Conservation (phyloP, 2,797 vertebrate species). For the Eulemur albifrons region DNA sequence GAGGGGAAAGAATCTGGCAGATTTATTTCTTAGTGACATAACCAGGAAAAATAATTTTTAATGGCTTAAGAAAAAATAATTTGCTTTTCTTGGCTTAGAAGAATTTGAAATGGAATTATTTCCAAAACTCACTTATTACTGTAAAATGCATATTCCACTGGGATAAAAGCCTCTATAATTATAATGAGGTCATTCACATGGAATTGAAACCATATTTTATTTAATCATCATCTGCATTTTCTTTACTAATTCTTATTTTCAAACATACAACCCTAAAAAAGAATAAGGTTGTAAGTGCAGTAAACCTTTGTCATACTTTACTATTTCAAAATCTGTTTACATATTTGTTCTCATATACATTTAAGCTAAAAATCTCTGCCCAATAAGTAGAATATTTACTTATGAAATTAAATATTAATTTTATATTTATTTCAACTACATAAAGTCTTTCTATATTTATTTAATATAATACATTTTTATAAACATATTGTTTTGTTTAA, state of each 20-base stretch:
- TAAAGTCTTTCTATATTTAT: not conserved
- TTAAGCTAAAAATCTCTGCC: conserved; percentile 2
- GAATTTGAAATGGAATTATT: conserved; percentile 56
- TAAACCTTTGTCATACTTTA: not conserved
- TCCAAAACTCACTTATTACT: conserved; percentile 53
- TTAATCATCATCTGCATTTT: conserved; percentile 9
- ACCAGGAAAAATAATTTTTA: conserved; percentile 62
- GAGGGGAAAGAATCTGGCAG: conserved; percentile 54
- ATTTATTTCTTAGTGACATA: conserved; percentile 60
- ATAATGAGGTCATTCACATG: conserved; percentile 31
- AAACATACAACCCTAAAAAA: not conserved
- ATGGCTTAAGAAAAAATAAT: conserved; percentile 63
- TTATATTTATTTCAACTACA: conserved; percentile 24
- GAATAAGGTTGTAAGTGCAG: not conserved
- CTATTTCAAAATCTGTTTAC: conserved; percentile 29
- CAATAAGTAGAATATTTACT: not conserved
- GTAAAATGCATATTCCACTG: conserved; percentile 38
- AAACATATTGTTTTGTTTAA: not conserved
- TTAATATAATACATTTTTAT: not conserved
- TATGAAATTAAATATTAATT: conserved; percentile 2
- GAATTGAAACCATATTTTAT: conserved; percentile 13
- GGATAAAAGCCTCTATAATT: conserved; percentile 25
- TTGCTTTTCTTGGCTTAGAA: conserved; percentile 66
- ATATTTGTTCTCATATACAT: not conserved
- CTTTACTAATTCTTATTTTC: conserved; percentile 1